phyloP scores from a whole-genome alignment of 2,888 invertebrate species.

The Sinohyriopsis cumingii region DNA sequence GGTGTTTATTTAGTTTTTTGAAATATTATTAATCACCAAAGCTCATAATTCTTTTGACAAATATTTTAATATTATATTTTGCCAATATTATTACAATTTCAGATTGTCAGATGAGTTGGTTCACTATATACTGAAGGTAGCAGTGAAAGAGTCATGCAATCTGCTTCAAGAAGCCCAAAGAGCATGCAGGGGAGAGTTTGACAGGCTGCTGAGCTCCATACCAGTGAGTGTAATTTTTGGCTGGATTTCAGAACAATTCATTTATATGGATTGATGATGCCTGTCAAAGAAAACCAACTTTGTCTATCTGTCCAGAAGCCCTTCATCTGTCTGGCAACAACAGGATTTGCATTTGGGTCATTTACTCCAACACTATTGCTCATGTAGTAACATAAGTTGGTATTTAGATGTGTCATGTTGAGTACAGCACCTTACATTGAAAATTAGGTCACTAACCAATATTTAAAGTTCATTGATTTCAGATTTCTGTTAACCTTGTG shows the following conservation, averaged over 20 bases:
- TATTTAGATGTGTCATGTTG: too few relatives aligned
- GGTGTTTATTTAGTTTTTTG: too few relatives aligned
- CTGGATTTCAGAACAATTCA: background rate
- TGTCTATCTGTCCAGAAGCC: background rate
- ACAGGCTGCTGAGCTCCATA: constrained; percentile 54
- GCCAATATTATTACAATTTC: constrained; percentile 16
- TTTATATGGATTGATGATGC: background rate
- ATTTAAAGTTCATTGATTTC: too few relatives aligned
- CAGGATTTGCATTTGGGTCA: too few relatives aligned
- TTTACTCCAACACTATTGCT: background rate
- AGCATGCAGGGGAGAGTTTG: constrained; percentile 50
- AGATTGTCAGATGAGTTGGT: constrained; percentile 65
- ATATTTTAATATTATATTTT: too few relatives aligned
- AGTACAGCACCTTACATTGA: too few relatives aligned
- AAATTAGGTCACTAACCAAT: too few relatives aligned
- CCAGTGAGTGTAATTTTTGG: constrained; percentile 54
- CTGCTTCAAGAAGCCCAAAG: constrained; percentile 55
- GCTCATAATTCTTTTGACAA: too few relatives aligned
- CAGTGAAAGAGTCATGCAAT: constrained; percentile 65
- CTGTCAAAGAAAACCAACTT: background rate
- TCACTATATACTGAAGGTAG: constrained; percentile 61
- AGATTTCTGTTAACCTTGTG: too few relatives aligned
- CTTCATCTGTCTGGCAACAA: background rate
- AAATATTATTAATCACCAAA: too few relatives aligned
- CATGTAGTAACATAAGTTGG: background rate